Evolutionary conservation across 2,113 vertebrate species (phyloP), one percentile per base, ranked within the genome.

Genomic region (Diphyllodes magnificus): DNA sequence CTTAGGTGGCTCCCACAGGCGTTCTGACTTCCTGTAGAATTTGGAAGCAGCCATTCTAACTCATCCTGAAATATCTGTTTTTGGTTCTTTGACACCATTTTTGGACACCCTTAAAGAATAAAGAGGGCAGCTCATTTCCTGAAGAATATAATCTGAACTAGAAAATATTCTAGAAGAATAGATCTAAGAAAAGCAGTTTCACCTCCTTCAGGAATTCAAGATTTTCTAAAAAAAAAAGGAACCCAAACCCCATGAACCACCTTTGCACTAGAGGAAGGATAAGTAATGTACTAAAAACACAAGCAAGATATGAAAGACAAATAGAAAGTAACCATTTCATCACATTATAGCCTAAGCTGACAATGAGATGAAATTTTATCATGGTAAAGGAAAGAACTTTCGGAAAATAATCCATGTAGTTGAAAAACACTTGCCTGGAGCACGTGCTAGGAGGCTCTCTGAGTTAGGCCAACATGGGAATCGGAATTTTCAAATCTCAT

Each of bases 11-110:
- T 96, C 90, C 88, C 90, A 96, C 25, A 96, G 57, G 49, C 82
- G 94, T 54, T 95, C 76, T 96, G 96, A 75, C 93, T 92, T 97
- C 94, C 94, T 94, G 94, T 7, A 73, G 96, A 77, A 96, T 94
- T 91, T 96, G 95, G 93, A 92, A 97, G 93, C 76, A 97, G 94
- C 93, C 95, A 95, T 81, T 96, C 96, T 97, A 97, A 96, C 94
- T 97, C 96, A 96, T 97, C 96, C 96, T 97, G 94, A 96, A 96
- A 96, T 95, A 97, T 18, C 45, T 97, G 95, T 0, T 20, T 96
- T 96, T 96, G 94, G 60, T 97, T 92, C 94, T 96, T 88, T 94
- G 94, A 93, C 84, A 97, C 76, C 95, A 95, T 64, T 96, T 97
- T 97, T 95, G 86, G 96, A 86, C 16, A 95, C 49, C 94, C 95